Percentiles rank a stretch among this genome's conserved stretches.
These are phyloP conservation scores for Megaceryle alcyon DNA, from an alignment of 2,797 vertebrate genomes.

Conservation along the genomic window DNA sequence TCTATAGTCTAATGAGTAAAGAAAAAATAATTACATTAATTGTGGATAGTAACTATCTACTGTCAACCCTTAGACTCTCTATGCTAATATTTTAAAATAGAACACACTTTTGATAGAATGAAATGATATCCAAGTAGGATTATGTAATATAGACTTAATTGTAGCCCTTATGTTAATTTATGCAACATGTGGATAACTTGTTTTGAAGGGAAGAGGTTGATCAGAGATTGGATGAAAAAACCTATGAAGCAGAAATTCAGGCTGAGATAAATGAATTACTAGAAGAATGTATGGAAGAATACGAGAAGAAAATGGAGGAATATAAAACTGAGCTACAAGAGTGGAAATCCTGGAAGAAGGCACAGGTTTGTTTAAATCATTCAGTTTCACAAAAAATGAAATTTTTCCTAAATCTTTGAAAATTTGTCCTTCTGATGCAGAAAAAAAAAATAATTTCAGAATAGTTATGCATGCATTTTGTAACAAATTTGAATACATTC, in stretches of 20 bases:
- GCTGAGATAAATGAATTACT: constrained; percentile 86
- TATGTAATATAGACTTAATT: background rate
- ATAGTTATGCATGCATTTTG: background rate
- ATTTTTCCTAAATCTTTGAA: background rate
- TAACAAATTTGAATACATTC: background rate
- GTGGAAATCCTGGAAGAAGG: constrained; percentile 90
- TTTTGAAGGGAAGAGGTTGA: constrained; percentile 88
- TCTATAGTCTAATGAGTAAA: background rate
- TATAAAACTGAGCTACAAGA: constrained; percentile 84
- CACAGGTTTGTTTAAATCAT: constrained; percentile 79
- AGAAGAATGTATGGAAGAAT: constrained; percentile 85
- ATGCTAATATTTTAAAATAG: background rate
- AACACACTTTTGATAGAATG: background rate
- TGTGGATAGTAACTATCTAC: background rate
- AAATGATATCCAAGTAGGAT: background rate
- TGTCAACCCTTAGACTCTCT: background rate
- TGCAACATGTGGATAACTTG: background rate
- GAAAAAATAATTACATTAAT: background rate
- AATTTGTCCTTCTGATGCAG: background rate
- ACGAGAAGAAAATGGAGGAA: constrained; percentile 82
- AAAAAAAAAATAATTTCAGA: background rate
- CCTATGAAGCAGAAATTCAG: constrained; percentile 88
- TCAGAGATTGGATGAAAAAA: constrained; percentile 79
- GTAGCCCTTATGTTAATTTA: background rate
- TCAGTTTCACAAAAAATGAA: background rate